Percentiles rank a stretch among this genome's conserved stretches.
Conservation (phyloP, 1,140 invertebrate species). For the Phortica variegata region DNA sequence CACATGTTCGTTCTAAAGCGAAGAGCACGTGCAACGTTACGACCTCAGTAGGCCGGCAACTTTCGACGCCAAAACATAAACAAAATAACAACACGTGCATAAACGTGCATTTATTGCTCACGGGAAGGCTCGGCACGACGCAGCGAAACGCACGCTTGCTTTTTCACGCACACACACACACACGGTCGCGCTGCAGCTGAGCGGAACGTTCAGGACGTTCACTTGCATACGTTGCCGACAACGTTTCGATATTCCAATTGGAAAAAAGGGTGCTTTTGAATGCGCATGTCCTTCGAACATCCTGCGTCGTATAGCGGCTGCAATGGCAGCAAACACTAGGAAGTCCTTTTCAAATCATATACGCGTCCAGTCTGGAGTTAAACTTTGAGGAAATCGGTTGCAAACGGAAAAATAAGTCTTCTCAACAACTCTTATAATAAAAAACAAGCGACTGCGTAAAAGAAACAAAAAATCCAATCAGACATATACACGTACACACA, state of each 20-base stretch:
- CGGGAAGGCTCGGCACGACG: conserved; percentile 12
- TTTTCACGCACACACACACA: conserved; percentile 19
- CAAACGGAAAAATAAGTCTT: conserved; percentile 29
- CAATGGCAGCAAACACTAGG: conserved; percentile 23
- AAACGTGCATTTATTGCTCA: background rate
- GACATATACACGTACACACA: conserved; percentile 12
- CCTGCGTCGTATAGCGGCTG: conserved; percentile 19
- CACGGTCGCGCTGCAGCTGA: background rate
- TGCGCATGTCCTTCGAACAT: conserved; percentile 53
- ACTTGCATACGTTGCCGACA: no score
- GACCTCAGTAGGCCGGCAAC: no score
- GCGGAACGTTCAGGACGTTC: no score
- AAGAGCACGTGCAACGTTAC: no score
- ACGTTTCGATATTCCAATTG: conserved; percentile 29
- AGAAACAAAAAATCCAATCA: conserved; percentile 43
- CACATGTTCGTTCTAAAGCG: conserved; percentile 6
- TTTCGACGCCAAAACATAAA: conserved; percentile 24
- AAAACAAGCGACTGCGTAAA: conserved; percentile 39
- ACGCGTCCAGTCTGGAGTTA: conserved; percentile 54
- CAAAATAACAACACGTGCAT: conserved; percentile 41
- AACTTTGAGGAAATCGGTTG: conserved; percentile 56
- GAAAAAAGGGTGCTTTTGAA: conserved; percentile 20
- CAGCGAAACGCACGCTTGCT: conserved; percentile 27
- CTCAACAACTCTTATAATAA: conserved; percentile 43
- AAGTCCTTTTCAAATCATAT: conserved; percentile 36